These are phyloP conservation scores for Amaurobius ferox DNA, from an alignment of 2,888 invertebrate genomes.

Conservation along the genomic window DNA sequence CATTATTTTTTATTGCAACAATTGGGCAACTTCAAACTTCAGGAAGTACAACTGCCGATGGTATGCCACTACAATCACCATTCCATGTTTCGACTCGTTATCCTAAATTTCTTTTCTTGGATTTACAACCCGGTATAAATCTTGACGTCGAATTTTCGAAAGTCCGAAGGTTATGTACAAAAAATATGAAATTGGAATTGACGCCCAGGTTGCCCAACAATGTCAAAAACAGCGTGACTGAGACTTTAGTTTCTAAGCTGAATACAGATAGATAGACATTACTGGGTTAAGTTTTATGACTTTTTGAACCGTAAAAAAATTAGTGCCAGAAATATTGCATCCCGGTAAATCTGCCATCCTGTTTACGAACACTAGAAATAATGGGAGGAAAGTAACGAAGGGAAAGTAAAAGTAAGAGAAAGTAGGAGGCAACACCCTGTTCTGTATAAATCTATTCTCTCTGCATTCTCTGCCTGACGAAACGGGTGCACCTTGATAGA, in stretches of 20 bases:
- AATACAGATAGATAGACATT: neutral
- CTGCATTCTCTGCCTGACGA: constrained; percentile 21
- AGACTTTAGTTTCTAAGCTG: neutral
- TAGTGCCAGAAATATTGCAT: constrained; percentile 23
- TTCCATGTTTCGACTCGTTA: constrained; percentile 11
- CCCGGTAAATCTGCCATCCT: constrained; percentile 23
- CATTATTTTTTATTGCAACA: constrained; percentile 22
- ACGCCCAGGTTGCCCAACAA: neutral
- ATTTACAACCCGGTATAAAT: constrained; percentile 15
- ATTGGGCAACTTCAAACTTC: constrained; percentile 26
- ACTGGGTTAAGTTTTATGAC: constrained; percentile 22
- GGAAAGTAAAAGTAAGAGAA: constrained; percentile 23
- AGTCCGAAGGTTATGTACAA: neutral
- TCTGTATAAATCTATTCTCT: constrained; percentile 35
- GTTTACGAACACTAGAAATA: neutral
- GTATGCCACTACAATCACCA: neutral
- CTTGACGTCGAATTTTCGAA: constrained; percentile 11
- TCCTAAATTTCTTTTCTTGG: constrained; percentile 14
- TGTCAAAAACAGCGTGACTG: neutral
- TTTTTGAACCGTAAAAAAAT: constrained; percentile 2
- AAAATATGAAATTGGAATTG: neutral
- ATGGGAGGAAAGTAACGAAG: neutral
- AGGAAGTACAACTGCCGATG: constrained; percentile 6
- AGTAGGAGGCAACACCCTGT: neutral
- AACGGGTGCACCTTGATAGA: constrained; percentile 32